Percentiles rank a stretch among this genome's conserved stretches.
Conservation (phyloP, 2,797 vertebrate species). For the Falco naumanni region DNA sequence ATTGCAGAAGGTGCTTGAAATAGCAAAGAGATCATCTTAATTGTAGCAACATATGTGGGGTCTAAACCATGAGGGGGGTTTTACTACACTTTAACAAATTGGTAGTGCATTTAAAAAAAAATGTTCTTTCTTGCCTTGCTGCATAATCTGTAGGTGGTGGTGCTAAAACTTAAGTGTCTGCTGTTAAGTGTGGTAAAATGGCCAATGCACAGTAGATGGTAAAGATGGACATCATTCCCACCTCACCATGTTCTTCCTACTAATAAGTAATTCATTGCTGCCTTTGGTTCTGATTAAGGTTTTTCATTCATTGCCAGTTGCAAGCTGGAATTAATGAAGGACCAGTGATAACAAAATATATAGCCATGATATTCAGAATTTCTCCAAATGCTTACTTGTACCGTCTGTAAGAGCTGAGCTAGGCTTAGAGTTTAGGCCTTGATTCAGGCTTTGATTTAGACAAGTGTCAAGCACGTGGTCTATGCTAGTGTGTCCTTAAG, state of each 20-base stretch:
- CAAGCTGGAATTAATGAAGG: background rate
- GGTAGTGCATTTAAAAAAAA: background rate
- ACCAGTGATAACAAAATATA: background rate
- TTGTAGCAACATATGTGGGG: background rate
- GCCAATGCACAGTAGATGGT: background rate
- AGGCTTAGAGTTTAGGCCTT: background rate
- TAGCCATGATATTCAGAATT: background rate
- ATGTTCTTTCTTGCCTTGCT: background rate
- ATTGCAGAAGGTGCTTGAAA: background rate
- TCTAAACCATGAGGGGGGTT: background rate
- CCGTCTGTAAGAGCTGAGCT: fast-evolving
- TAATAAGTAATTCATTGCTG: background rate
- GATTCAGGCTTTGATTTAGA: background rate
- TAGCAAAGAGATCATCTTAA: background rate
- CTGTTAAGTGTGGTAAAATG: background rate
- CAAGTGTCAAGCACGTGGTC: background rate
- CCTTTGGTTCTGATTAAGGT: background rate
- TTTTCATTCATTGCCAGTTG: background rate
- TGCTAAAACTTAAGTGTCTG: background rate
- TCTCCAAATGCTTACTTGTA: background rate
- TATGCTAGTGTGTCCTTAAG: background rate
- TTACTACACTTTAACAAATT: background rate
- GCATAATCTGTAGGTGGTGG: background rate
- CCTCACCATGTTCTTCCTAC: fast-evolving
- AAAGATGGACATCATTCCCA: background rate